phyloP scores from a whole-genome alignment of 2,888 invertebrate genomes.

The Pelosia muscerda region DNA sequence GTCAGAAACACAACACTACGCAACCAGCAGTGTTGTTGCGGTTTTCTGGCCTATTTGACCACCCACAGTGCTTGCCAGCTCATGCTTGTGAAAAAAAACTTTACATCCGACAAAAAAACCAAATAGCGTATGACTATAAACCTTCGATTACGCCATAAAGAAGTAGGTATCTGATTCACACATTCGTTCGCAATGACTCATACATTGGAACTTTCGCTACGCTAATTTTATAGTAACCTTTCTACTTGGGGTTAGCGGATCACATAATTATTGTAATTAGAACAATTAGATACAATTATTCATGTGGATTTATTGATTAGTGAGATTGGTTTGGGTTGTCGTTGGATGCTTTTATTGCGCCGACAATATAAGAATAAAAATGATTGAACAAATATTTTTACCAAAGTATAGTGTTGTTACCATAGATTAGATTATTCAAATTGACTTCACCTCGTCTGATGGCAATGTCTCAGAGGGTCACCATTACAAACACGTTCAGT shows the following conservation, averaged over 20 bases:
- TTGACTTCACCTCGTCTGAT: too few relatives aligned
- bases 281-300: constrained; percentile 29
- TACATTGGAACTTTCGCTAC: constrained; percentile 44
- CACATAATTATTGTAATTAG: constrained; percentile 30
- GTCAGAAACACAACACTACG: too few relatives aligned
- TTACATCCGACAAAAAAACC: not conserved
- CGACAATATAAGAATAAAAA: not conserved
- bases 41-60: not conserved
- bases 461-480: too few relatives aligned
- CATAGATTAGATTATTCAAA: too few relatives aligned
- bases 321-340: not conserved
- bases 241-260: constrained; percentile 44
- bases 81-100: not conserved
- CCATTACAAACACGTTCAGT: too few relatives aligned
- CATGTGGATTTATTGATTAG: constrained; percentile 5
- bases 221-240: constrained; percentile 43
- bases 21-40: not conserved
- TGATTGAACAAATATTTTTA: too few relatives aligned
- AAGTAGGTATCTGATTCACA: constrained; percentile 48
- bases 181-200: constrained; percentile 42
- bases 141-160: constrained; percentile 32
- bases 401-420: too few relatives aligned
- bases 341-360: not conserved
- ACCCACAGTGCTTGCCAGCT: not conserved
- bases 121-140: constrained; percentile 1